phyloP scores from a whole-genome alignment of 1,140 invertebrate species.

The Dolichoris vasculosae region DNA sequence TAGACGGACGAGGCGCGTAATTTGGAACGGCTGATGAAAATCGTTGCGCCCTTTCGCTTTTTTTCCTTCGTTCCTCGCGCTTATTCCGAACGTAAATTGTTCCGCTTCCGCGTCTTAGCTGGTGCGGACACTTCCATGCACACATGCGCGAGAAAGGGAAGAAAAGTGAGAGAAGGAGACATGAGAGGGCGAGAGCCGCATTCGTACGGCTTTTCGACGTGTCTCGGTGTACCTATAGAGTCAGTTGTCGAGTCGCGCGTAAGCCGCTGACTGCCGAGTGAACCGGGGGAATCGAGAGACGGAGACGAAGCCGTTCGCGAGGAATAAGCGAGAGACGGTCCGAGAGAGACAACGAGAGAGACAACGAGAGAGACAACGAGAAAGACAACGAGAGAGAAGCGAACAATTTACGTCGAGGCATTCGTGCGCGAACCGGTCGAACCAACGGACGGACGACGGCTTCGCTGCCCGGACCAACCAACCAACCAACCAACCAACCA shows the following conservation, averaged over 20 bases:
- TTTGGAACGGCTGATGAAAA: conserved; percentile 4
- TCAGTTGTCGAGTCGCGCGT: neutral
- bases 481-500: too few relatives aligned
- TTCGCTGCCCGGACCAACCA: neutral
- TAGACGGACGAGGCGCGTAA: too few relatives aligned
- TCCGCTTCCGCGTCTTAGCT: neutral
- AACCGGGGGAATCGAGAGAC: conserved; percentile 18
- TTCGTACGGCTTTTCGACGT: neutral
- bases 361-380: neutral
- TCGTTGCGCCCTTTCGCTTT: neutral
- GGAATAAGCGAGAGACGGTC: neutral
- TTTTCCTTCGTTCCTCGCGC: conserved; percentile 17
- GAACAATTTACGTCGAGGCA: conserved; percentile 18
- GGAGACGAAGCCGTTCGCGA: neutral
- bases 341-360: too few relatives aligned
- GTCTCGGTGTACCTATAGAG: too few relatives aligned
- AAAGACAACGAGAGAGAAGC: conserved; percentile 10
- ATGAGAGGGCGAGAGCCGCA: neutral
- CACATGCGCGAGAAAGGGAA: conserved; percentile 10
- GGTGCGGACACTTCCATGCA: neutral
- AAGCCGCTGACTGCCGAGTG: neutral
- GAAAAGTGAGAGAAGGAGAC: neutral
- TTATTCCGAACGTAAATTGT: neutral
- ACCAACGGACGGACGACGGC: conserved; percentile 17
- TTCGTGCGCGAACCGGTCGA: conserved; percentile 52